Base-by-base conservation (phyloP, 2,888 invertebrate genomes). In the Carterocephalus palaemon region DNA sequence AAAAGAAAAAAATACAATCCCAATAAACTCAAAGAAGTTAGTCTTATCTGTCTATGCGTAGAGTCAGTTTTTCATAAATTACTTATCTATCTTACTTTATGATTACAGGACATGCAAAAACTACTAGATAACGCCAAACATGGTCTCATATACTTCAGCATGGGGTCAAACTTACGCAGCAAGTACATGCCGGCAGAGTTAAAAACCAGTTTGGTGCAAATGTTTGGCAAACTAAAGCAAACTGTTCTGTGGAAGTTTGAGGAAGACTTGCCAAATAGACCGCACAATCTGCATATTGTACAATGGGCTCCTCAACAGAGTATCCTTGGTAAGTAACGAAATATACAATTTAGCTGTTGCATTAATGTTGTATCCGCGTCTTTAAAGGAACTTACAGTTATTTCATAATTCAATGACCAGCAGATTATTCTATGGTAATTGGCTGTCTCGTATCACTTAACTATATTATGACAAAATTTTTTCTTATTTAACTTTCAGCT, bases 211-310 rank as follows among this genome's bases (percentile, higher is more conserved):
- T 49, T 82, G 4, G 20, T 81, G 0, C 55, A 62, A 19, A 64
- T 70, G 6, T 79, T 84, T 49, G 60, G 66, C 1, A 59, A 58
- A 34, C 50, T 85, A 22, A 75, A 75, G 32, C 75, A 82, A 49
- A 69, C 67, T 1, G 74, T 84, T 2, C 36, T 84, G 3, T 82
- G 79, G 81, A 83, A 79, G 54, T 76, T 72, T 51, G 77, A 77
- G 49, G 67, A 66, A 31, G 52, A 56, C 1, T 28, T 75, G 7
- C 59, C 63, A 0, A 57, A 61, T 12, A 45, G 60, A 7, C 72
- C 76, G 0, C 56, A 52, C 24, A 83, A 84, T 49, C 69, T 85
- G 0, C 64, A 69, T 24, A 57, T 78, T 17, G 38, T 64, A 2
- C 60, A 72, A 13, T 84, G 81, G 75, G 60, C 70, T 4, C 74